phyloP scores from a whole-genome alignment of 2,888 invertebrate genomes.

The Agrilus cyanescens region DNA sequence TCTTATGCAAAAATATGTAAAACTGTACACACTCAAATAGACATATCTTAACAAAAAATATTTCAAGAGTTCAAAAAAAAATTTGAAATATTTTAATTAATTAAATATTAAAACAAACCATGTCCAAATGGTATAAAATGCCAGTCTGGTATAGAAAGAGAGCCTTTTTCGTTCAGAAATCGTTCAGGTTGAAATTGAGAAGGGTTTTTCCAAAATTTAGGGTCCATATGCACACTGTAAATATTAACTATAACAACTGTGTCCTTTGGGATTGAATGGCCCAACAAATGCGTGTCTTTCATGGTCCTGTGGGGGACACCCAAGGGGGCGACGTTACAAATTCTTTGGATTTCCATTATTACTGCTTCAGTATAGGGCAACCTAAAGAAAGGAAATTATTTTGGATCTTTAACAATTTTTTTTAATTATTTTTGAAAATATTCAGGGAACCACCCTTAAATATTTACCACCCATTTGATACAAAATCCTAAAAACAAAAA shows the following conservation, averaged over 20 bases:
- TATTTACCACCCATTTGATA: background rate
- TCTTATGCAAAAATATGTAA: no score
- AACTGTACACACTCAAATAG: no score
- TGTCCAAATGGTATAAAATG: slow-evolving; percentile 53
- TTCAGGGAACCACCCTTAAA: background rate
- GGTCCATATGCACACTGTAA: slow-evolving; percentile 49
- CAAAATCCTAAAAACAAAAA: background rate
- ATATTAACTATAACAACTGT: slow-evolving; percentile 47
- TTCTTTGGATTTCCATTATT: slow-evolving; percentile 41
- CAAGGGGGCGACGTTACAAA: slow-evolving; percentile 39
- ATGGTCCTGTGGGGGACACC: slow-evolving; percentile 42
- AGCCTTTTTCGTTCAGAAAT: slow-evolving; percentile 46
- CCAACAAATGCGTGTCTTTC: slow-evolving; percentile 33
- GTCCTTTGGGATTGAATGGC: slow-evolving; percentile 40
- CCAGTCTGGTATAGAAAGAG: slow-evolving; percentile 36
- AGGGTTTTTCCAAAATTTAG: slow-evolving; percentile 47
- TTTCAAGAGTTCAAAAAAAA: background rate
- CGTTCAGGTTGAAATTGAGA: slow-evolving; percentile 50
- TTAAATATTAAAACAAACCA: slow-evolving; percentile 35
- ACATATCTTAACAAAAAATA: no score
- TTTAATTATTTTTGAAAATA: no score
- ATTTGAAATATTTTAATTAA: background rate
- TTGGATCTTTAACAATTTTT: background rate
- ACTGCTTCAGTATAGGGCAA: slow-evolving; percentile 36
- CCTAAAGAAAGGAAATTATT: slow-evolving; percentile 18